These are phyloP conservation scores for Pomacea maculata DNA, from an alignment of 1,140 invertebrate genomes.

Conservation along the genomic window DNA sequence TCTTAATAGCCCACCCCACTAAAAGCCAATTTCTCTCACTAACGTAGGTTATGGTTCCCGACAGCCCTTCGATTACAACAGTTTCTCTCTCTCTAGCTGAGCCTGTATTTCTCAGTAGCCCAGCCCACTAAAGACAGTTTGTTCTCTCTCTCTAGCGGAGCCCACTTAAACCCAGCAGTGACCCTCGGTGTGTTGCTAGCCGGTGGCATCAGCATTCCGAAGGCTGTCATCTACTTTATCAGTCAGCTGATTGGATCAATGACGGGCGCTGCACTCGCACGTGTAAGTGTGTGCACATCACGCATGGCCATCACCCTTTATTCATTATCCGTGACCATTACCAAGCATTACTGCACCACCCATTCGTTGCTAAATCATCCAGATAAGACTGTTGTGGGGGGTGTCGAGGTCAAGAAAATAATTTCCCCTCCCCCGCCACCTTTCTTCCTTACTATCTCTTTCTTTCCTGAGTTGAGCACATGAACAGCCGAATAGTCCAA, in stretches of 20 bases:
- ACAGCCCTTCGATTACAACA: too few relatives aligned
- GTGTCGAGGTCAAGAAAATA: neutral
- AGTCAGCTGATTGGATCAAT: conserved; percentile 59
- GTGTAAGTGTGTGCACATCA: conserved; percentile 37
- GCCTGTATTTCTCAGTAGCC: too few relatives aligned
- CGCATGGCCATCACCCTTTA: neutral
- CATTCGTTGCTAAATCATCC: neutral
- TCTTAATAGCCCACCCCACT: too few relatives aligned
- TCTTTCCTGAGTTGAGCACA: neutral
- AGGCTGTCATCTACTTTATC: conserved; percentile 51
- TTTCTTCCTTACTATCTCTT: neutral
- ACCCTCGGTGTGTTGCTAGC: conserved; percentile 53
- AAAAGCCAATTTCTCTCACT: too few relatives aligned
- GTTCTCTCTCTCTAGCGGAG: conserved; percentile 51
- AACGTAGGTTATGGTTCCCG: too few relatives aligned
- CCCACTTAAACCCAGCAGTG: conserved; percentile 65
- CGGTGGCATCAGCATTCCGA: conserved; percentile 46
- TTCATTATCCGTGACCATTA: neutral
- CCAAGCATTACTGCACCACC: neutral
- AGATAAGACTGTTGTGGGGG: neutral
- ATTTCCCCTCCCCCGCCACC: neutral
- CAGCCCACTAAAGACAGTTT: too few relatives aligned
- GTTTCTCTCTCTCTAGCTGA: too few relatives aligned
- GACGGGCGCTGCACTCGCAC: conserved; percentile 54
- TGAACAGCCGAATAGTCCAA: neutral